A percentile compares a stretch with the other conserved stretches of the same genome.
Conservation (phyloP, 30 jellyfish, hydroid and myxozoan species). For the Cassiopea xamachana region DNA sequence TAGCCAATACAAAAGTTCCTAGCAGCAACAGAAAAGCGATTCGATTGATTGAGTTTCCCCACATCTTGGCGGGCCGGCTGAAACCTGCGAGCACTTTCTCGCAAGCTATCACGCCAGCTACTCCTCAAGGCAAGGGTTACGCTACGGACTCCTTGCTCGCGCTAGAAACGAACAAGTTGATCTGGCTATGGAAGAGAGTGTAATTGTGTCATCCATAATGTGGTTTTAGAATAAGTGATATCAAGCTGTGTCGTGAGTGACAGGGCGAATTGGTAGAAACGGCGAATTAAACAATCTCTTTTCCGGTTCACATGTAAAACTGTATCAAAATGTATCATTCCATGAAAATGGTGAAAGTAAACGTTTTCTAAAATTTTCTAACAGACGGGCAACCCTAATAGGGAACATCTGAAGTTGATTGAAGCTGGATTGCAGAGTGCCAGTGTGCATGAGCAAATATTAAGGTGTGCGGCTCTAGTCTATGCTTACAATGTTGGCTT, state of each 20-base stretch:
- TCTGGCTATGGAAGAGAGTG: slow-evolving; percentile 5
- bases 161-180: slow-evolving; percentile 37
- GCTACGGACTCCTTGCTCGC: slow-evolving; percentile 49
- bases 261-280: slow-evolving; percentile 54
- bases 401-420: too few species aligned
- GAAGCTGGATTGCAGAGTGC: too few species aligned
- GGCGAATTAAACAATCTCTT: slow-evolving; percentile 29
- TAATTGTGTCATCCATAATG: slow-evolving; percentile 31
- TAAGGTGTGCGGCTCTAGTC: too few species aligned
- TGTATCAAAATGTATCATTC: too few species aligned
- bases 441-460: too few species aligned
- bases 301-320: slow-evolving; percentile 38
- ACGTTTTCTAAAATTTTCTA: too few species aligned
- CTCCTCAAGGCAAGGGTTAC: slow-evolving; percentile 49
- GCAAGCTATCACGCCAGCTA: slow-evolving; percentile 77
- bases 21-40: slow-evolving; percentile 37
- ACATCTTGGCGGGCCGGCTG: slow-evolving; percentile 84
- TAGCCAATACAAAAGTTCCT: slow-evolving; percentile 45
- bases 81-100: slow-evolving; percentile 81
- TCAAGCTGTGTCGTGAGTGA: slow-evolving; percentile 77
- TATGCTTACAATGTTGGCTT: too few species aligned
- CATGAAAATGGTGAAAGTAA: too few species aligned
- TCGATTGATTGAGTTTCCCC: slow-evolving; percentile 62
- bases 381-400: too few species aligned
- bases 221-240: slow-evolving; percentile 37